These are phyloP conservation scores for Pipistrellus pygmaeus DNA, from an alignment of 2,797 vertebrate genomes.

Conservation along the genomic window DNA sequence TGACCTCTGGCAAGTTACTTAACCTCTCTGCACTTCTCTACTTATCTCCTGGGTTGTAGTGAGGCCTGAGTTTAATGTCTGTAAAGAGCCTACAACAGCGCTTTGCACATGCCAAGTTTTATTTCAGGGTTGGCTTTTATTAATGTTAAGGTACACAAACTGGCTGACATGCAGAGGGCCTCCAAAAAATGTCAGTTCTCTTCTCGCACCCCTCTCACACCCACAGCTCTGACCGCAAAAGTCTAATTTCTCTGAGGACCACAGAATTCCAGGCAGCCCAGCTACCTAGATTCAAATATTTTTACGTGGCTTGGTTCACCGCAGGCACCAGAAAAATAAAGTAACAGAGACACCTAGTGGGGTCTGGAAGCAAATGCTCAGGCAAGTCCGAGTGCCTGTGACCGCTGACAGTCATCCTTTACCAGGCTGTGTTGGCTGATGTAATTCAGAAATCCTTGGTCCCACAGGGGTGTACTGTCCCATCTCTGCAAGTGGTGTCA, in stretches of 20 bases:
- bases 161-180: not conserved
- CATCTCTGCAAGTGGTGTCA: too few species aligned
- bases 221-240: not conserved
- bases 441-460: too few species aligned
- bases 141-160: not conserved
- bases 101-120: not conserved
- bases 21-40: not conserved
- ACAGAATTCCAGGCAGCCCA: not conserved
- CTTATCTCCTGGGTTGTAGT: not conserved
- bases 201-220: not conserved
- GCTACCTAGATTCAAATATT: not conserved
- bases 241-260: not conserved
- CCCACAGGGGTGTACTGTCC: too few species aligned
- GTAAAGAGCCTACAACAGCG: not conserved
- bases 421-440: too few species aligned
- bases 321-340: conserved; percentile 60
- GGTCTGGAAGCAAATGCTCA: not conserved
- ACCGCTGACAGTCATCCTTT: not conserved
- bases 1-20: not conserved
- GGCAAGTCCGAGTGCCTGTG: not conserved
- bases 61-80: not conserved
- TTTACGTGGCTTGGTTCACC: not conserved
- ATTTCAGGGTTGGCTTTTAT: not conserved
- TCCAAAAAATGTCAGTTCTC: not conserved
- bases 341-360: conserved; percentile 76